phyloP scores from a whole-genome alignment of 92 coral and sea anemone species.

The Phenganax stokvisi region DNA sequence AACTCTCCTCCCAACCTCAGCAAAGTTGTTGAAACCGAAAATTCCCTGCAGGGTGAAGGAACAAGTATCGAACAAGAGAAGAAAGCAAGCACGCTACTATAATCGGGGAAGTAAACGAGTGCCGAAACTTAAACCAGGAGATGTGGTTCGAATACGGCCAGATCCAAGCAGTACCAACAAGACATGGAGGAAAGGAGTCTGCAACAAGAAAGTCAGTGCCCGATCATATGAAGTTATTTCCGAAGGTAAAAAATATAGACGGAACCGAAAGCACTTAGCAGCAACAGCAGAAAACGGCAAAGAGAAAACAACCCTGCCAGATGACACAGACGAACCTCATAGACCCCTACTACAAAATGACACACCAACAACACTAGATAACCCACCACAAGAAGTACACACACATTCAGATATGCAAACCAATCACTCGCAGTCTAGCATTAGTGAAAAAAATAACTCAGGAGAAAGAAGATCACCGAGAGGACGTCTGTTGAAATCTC shows the following conservation, averaged over 20 bases:
- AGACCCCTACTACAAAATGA: background rate
- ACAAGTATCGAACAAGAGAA: conserved; percentile 46
- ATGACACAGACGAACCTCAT: background rate
- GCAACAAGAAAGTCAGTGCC: conserved; percentile 46
- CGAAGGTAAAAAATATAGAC: conserved; percentile 48
- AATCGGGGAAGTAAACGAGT: conserved; percentile 53
- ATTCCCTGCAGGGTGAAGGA: conserved; percentile 30
- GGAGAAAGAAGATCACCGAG: conserved; percentile 50
- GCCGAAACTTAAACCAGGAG: conserved; percentile 55
- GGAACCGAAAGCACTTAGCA: conserved; percentile 55
- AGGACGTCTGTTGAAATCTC: conserved; percentile 54
- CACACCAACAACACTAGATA: background rate
- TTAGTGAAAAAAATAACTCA: background rate
- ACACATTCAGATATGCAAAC: background rate
- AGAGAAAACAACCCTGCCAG: background rate
- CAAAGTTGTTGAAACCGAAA: conserved; percentile 46
- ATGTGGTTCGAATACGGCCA: conserved; percentile 57
- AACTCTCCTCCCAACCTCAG: conserved; percentile 46
- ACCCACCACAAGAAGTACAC: conserved; percentile 5
- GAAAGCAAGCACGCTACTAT: conserved; percentile 48
- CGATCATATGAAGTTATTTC: conserved; percentile 53
- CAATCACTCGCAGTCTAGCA: background rate
- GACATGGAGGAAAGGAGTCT: conserved; percentile 56
- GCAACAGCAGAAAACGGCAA: conserved; percentile 37
- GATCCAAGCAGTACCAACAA: conserved; percentile 49